phyloP scores from a whole-genome alignment of 1,140 invertebrate species.

The Tetraneura akinire region DNA sequence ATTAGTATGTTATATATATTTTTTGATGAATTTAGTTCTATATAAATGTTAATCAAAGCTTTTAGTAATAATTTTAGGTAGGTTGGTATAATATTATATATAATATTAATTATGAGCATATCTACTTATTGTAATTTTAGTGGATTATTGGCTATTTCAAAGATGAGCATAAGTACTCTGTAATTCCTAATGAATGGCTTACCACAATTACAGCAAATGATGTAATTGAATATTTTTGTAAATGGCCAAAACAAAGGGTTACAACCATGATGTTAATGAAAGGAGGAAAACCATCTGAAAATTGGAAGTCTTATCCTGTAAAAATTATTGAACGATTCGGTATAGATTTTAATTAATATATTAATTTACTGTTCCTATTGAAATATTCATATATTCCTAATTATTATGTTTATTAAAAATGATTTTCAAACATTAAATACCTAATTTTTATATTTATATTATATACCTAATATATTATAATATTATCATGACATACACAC shows the following conservation, averaged over 20 bases:
- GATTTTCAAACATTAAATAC: background rate
- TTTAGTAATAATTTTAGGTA: too few relatives aligned
- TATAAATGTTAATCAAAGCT: background rate
- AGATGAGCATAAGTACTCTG: background rate
- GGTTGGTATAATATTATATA: too few relatives aligned
- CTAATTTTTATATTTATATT: background rate
- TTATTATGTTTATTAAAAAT: background rate
- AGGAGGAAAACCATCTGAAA: background rate
- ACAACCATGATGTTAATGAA: constrained; percentile 1
- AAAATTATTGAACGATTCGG: background rate
- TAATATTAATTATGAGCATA: too few relatives aligned
- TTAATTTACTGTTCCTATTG: too few relatives aligned
- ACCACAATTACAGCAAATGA: background rate
- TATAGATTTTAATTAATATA: background rate
- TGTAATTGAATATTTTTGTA: background rate
- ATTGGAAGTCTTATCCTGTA: background rate
- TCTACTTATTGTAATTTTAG: constrained; percentile 1
- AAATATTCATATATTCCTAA: background rate
- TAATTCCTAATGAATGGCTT: background rate
- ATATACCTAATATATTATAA: background rate
- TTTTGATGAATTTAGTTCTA: background rate
- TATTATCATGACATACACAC: too few relatives aligned
- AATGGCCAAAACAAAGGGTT: background rate
- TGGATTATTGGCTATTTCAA: background rate
- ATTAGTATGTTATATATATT: background rate